Base-by-base conservation (phyloP, 2,113 vertebrate species). In the Notothenia coriiceps region DNA sequence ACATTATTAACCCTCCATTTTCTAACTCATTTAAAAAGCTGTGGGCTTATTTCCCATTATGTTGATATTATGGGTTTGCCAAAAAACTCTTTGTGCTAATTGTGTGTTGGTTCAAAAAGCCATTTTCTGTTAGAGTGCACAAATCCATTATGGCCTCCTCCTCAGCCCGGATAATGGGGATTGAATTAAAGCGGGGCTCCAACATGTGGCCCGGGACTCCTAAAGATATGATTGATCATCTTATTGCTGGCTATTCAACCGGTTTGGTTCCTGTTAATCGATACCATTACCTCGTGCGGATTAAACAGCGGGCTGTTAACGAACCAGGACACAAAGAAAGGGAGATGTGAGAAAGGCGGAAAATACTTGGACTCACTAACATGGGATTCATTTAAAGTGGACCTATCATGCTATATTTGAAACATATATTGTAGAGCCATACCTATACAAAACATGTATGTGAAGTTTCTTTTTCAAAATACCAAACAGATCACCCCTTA, bases 111-210 rank as follows among this genome's bases (percentile, higher is more conserved):
- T 96, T 95, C 95, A 96, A 97, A 94, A 98, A 99, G 96, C 96
- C 96, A 98, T 98, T 99, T 99, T 99, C 97, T 99, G 96, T 99
- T 97, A 99, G 96, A 97, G 96, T 98, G 98, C 97, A 98, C 97
- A 98, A 98, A 98, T 97, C 97, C 97, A 99, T 99, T 99, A 98
- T 92, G 95, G 95, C 87, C 95, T 95, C 91, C 90, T 95, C 95
- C 96, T 88, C 96, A 95, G 94, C 95, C 94, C 92, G 89, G 95
- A 97, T 96, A 97, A 96, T 96, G 95, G 95, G 87, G 96, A 96
- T 94, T 94, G 97, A 96, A 98, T 99, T 97, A 97, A 97, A 96
- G 95, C 94, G 85, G 94, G 84, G 95, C 95, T 95, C 95, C 94
- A 95, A 90, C 87, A 88, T 78, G 85, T 85, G 78, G 85, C 84